Evolutionary conservation across 2,888 invertebrate genomes (phyloP).

Genomic region (Meghimatium bilineatum): DNA sequence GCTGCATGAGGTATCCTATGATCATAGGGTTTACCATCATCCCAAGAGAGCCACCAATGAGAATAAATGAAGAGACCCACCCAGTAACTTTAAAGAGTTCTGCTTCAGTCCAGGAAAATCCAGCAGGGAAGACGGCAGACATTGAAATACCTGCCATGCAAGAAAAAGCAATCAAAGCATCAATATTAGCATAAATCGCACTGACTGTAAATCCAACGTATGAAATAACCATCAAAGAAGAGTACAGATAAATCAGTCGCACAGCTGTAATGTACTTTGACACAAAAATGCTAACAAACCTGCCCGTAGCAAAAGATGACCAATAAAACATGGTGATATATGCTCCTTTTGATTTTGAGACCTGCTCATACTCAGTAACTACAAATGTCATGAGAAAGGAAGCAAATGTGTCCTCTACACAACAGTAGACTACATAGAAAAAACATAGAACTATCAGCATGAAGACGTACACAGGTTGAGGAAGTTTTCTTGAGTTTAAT

Average conservation of each 20-base stretch:
- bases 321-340: constrained; percentile 76
- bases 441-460: constrained; percentile 70
- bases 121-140: constrained; percentile 76
- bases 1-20: constrained; percentile 72
- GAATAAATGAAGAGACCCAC: constrained; percentile 73
- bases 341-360: constrained; percentile 69
- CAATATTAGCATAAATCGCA: constrained; percentile 4
- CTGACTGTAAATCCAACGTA: constrained; percentile 25
- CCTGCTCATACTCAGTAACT: constrained; percentile 67
- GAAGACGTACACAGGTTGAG: constrained; percentile 56
- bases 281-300: constrained; percentile 74
- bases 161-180: constrained; percentile 55
- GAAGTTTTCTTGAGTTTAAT: constrained; percentile 23
- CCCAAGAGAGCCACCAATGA: constrained; percentile 74
- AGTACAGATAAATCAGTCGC: constrained; percentile 47
- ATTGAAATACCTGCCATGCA: constrained; percentile 72
- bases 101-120: constrained; percentile 76
- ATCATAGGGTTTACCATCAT: constrained; percentile 74
- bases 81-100: constrained; percentile 75
- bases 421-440: constrained; percentile 74
- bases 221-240: constrained; percentile 14
- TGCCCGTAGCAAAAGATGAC: constrained; percentile 75
- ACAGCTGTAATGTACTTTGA: constrained; percentile 71
- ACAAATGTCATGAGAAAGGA: constrained; percentile 74
- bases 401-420: constrained; percentile 76